These are phyloP conservation scores for Tineola bisselliella DNA, from an alignment of 2,888 invertebrate genomes.

Conservation along the genomic window DNA sequence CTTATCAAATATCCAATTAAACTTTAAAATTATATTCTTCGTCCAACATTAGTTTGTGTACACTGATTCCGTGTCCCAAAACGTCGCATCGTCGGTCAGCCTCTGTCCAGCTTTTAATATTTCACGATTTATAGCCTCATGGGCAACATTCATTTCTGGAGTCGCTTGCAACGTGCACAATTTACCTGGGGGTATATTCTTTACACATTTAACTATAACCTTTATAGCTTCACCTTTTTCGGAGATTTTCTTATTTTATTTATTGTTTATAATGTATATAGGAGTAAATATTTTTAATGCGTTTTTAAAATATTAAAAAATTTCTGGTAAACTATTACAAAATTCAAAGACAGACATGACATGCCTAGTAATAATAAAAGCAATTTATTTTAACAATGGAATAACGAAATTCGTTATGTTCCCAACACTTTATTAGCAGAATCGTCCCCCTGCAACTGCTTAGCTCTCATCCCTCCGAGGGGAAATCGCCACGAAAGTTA, in stretches of 20 bases:
- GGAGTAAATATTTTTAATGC: not conserved
- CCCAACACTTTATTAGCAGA: constrained; percentile 8
- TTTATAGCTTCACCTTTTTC: too few species aligned
- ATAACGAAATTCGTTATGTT: constrained; percentile 7
- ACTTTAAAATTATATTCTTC: too few species aligned
- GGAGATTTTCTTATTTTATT: not conserved
- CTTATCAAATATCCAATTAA: too few species aligned
- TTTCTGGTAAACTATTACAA: not conserved
- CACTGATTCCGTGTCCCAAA: constrained; percentile 4
- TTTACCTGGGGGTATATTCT: constrained; percentile 2
- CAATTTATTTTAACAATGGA: not conserved
- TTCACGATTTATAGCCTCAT: constrained; percentile 52
- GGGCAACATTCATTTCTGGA: constrained; percentile 47
- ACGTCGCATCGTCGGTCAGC: constrained; percentile 11
- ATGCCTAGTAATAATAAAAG: not conserved
- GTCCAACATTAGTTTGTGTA: not conserved
- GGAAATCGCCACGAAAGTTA: constrained; percentile 13
- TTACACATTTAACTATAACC: not conserved
- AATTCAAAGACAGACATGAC: not conserved
- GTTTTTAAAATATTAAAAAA: not conserved
- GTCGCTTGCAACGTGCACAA: constrained; percentile 9
- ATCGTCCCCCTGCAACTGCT: constrained; percentile 9
- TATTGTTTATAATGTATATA: too few species aligned
- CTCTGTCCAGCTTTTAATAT: constrained; percentile 38
- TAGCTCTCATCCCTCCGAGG: constrained; percentile 12